These are phyloP conservation scores for Alloscopus bannaensis DNA, from an alignment of 2,888 invertebrate genomes.

Conservation along the genomic window DNA sequence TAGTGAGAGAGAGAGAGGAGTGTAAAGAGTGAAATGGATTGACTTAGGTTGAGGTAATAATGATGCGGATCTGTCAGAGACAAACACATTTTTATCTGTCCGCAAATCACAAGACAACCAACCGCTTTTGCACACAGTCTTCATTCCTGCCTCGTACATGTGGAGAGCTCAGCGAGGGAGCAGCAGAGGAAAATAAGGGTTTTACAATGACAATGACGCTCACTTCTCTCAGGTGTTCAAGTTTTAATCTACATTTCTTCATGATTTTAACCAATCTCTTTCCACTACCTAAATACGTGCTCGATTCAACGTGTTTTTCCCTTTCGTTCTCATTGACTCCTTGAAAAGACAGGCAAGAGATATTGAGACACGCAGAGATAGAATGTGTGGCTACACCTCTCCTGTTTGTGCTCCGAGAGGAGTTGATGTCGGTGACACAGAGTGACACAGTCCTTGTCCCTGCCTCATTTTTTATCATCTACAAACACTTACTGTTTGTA, in stretches of 20 bases:
- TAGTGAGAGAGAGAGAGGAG: neutral
- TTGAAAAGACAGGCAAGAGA: neutral
- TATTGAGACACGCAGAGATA: neutral
- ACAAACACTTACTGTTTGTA: neutral
- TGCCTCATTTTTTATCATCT: conserved; percentile 2
- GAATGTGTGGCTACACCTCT: neutral
- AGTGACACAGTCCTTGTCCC: conserved; percentile 48
- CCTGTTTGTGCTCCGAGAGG: no score
- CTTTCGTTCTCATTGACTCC: neutral
- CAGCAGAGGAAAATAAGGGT: no score
- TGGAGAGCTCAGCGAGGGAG: no score
- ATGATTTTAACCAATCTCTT: conserved; percentile 11
- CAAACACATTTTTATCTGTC: conserved; percentile 30
- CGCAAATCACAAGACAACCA: conserved; percentile 19
- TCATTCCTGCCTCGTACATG: no score
- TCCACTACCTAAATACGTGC: no score
- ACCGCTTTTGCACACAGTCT: neutral
- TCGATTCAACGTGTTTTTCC: neutral
- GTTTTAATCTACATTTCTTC: conserved; percentile 28
- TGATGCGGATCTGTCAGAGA: conserved; percentile 36
- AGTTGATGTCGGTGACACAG: conserved; percentile 20
- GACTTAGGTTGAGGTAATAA: conserved; percentile 32
- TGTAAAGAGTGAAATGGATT: conserved; percentile 4
- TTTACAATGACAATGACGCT: conserved; percentile 28
- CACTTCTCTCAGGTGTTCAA: conserved; percentile 14